Conservation (phyloP, 1,140 invertebrate genomes). For the Neodiprion fabricii region DNA sequence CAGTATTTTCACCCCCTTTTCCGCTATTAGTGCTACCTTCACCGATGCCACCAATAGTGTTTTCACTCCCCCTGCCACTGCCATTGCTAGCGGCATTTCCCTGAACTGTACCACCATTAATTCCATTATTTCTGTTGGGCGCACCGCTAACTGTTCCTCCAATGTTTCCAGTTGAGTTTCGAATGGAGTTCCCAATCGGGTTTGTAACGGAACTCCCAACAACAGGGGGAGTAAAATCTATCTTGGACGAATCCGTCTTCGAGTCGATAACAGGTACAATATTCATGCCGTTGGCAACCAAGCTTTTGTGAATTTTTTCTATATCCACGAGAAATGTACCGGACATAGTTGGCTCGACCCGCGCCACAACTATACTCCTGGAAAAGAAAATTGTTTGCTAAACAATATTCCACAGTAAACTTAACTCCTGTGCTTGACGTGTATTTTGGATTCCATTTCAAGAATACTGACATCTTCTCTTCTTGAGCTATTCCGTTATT, state of each 20-base stretch:
- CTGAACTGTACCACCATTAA: neutral
- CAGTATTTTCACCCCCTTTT: too few relatives aligned
- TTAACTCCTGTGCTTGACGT: neutral
- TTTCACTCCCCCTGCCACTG: too few relatives aligned
- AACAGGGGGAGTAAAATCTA: too few relatives aligned
- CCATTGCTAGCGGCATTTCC: too few relatives aligned
- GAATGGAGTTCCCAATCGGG: neutral
- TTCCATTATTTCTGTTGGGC: neutral
- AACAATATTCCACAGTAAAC: neutral
- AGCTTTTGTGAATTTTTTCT: slow-evolving; percentile 62
- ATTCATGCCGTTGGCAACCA: slow-evolving; percentile 71
- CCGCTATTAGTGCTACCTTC: too few relatives aligned
- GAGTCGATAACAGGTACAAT: slow-evolving; percentile 74
- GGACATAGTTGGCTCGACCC: slow-evolving; percentile 50
- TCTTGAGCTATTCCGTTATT: slow-evolving; percentile 21
- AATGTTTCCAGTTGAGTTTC: slow-evolving; percentile 45
- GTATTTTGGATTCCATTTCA: slow-evolving; percentile 7
- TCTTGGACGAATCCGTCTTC: slow-evolving; percentile 48
- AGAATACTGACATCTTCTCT: slow-evolving; percentile 16
- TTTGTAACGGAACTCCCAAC: neutral
- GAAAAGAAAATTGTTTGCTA: slow-evolving; percentile 32
- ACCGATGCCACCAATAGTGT: too few relatives aligned
- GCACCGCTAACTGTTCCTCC: slow-evolving; percentile 27
- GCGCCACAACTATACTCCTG: slow-evolving; percentile 78
- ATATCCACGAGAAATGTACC: slow-evolving; percentile 54